These are phyloP conservation scores for Dastarcus helophoroides DNA, from an alignment of 2,888 invertebrate species.

Conservation along the genomic window DNA sequence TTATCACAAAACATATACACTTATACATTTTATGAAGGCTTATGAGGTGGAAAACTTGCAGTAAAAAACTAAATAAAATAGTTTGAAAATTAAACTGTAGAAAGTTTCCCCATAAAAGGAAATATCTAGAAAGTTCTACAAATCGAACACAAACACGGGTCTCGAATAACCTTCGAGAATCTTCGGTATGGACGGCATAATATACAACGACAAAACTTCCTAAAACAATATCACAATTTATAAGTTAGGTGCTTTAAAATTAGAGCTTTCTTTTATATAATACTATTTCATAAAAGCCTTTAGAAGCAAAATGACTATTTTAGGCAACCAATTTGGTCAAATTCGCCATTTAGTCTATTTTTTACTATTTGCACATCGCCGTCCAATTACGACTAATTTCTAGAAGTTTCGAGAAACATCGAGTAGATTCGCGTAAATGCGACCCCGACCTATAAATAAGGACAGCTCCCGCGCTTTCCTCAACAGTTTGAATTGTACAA, in stretches of 20 bases:
- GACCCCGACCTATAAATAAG: slow-evolving; percentile 4
- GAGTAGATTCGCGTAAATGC: slow-evolving; percentile 6
- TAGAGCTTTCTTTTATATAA: slow-evolving; percentile 1
- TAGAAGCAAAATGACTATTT: neutral
- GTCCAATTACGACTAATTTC: neutral
- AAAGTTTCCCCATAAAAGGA: no score
- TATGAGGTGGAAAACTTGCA: no score
- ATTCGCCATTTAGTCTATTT: neutral
- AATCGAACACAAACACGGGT: no score
- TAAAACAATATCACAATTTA: slow-evolving; percentile 1
- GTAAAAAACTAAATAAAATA: no score
- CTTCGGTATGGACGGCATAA: no score
- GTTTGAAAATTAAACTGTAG: no score
- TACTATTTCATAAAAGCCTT: neutral
- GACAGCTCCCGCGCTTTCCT: slow-evolving; percentile 5
- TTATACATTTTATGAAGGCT: no score
- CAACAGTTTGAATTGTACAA: slow-evolving; percentile 7
- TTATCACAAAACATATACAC: no score
- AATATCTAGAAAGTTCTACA: no score
- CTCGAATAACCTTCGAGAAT: no score
- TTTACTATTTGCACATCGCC: neutral
- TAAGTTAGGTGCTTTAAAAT: neutral
- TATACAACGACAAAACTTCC: slow-evolving; percentile 1
- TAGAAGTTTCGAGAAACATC: slow-evolving; percentile 9
- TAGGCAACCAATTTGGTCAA: neutral